phyloP scores from a whole-genome alignment of 2,888 invertebrate genomes.

The Hirtodrosophila confusa region DNA sequence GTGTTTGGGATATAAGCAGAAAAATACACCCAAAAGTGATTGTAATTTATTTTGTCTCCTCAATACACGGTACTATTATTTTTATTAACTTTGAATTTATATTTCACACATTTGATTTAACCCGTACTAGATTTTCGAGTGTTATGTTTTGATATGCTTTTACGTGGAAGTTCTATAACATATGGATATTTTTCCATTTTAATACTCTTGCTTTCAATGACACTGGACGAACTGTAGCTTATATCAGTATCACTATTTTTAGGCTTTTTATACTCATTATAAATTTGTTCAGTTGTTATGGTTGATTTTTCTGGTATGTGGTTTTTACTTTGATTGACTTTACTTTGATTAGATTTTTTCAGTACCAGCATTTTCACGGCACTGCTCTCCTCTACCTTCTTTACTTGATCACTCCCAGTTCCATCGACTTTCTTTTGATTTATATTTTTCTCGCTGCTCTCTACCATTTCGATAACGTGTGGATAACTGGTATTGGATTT shows the following conservation, averaged over 20 bases:
- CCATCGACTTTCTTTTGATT: no score
- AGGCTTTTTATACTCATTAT: no score
- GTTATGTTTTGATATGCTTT: neutral
- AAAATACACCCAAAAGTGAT: no score
- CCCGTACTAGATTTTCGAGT: neutral
- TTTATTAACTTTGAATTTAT: slow-evolving; percentile 31
- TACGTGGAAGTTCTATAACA: neutral
- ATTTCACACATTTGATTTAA: neutral
- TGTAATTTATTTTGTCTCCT: slow-evolving; percentile 7
- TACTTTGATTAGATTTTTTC: no score
- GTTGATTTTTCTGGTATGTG: no score
- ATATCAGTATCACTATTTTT: neutral
- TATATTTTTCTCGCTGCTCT: neutral
- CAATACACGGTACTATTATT: neutral
- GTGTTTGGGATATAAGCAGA: no score
- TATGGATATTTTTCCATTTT: neutral
- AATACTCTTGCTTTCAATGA: neutral
- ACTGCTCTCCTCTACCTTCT: no score
- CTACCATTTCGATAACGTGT: slow-evolving; percentile 23
- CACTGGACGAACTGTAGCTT: neutral
- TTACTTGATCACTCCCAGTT: no score
- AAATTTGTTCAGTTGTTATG: no score
- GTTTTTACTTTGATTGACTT: no score
- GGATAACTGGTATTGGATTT: slow-evolving; percentile 20
- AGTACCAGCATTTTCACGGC: no score